A percentile compares a stretch with the other conserved stretches of the same genome.
These are phyloP conservation scores for Tapirus indicus DNA, from an alignment of 2,797 vertebrate species.

Conservation along the genomic window DNA sequence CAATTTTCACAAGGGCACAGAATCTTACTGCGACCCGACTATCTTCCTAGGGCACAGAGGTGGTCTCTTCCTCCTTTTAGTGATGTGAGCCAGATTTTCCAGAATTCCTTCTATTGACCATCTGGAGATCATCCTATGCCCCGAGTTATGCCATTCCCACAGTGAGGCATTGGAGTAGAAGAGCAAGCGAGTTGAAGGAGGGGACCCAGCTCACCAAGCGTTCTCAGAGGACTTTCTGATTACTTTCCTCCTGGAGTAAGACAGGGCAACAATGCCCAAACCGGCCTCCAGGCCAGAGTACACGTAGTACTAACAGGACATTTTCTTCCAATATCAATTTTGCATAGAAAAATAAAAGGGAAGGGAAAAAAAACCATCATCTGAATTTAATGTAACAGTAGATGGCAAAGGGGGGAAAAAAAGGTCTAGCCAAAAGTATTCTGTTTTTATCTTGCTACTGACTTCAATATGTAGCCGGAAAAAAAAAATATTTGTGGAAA, in stretches of 20 bases:
- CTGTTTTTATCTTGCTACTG: conserved; percentile 62
- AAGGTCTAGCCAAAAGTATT: conserved; percentile 5
- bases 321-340: conserved; percentile 42
- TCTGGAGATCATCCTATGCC: not conserved
- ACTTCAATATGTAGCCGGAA: not conserved
- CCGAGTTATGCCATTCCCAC: not conserved
- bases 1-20: not conserved
- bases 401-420: not conserved
- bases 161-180: not conserved
- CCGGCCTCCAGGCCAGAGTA: not conserved
- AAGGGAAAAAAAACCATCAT: not conserved
- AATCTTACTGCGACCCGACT: not conserved
- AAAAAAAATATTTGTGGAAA: conserved; percentile 16
- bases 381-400: conserved; percentile 53
- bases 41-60: not conserved
- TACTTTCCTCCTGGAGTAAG: not conserved
- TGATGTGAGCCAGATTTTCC: not conserved
- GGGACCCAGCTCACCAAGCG: not conserved
- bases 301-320: not conserved
- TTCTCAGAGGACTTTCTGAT: conserved; percentile 31
- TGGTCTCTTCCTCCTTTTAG: not conserved
- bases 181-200: not conserved
- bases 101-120: not conserved
- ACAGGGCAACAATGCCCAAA: not conserved
- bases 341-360: conserved; percentile 51